phyloP scores from a whole-genome alignment of 2,888 invertebrate genomes.

The Catocala nupta region DNA sequence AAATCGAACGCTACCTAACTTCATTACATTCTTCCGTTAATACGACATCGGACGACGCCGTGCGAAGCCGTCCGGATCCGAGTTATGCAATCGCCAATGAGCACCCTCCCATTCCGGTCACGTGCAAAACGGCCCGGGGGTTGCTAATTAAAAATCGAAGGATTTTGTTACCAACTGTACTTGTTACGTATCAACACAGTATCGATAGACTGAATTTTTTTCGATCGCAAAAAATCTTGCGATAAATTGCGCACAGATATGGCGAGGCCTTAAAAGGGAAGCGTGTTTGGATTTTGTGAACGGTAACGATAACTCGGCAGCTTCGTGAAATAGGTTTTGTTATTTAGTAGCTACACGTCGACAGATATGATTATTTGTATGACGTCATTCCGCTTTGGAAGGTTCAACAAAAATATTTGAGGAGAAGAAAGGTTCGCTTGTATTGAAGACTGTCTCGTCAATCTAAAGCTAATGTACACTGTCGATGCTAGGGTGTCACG shows the following conservation, averaged over 20 bases:
- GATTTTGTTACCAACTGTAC: conserved; percentile 81
- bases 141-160: conserved; percentile 86
- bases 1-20: conserved; percentile 76
- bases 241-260: conserved; percentile 48
- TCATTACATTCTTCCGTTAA: conserved; percentile 73
- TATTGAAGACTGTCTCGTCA: too few species aligned
- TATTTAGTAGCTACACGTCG: conserved; percentile 37
- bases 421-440: neutral
- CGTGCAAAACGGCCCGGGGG: conserved; percentile 68
- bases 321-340: conserved; percentile 41
- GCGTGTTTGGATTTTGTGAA: conserved; percentile 50
- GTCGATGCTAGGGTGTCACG: too few species aligned
- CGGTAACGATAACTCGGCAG: conserved; percentile 36
- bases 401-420: conserved; percentile 1
- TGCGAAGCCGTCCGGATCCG: conserved; percentile 55
- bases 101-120: conserved; percentile 74
- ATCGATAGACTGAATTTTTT: conserved; percentile 34
- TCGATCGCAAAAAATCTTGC: conserved; percentile 34
- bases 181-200: conserved; percentile 52
- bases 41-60: conserved; percentile 59
- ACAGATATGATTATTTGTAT: conserved; percentile 41
- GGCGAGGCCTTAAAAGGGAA: conserved; percentile 39
- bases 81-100: conserved; percentile 67
- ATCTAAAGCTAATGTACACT: too few species aligned
- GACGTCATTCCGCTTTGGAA: conserved; percentile 17